Percentiles rank a stretch among this genome's conserved stretches.
phyloP scores from a whole-genome alignment of 2,113 vertebrate species.

The Passer montanus region DNA sequence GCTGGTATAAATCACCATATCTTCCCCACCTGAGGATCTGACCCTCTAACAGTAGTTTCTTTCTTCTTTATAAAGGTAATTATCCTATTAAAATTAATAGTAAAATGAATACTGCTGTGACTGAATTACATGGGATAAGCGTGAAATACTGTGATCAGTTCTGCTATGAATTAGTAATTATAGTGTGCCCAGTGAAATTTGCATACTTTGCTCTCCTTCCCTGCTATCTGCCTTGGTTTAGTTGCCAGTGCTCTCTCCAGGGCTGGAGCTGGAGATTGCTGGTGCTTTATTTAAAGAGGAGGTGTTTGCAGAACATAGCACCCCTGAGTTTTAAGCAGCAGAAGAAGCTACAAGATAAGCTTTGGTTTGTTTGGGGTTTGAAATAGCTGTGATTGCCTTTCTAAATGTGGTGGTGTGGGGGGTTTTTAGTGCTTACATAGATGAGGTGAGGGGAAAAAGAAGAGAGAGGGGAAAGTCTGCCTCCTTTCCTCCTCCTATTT shows the following conservation, averaged over 20 bases:
- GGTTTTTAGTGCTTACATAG: neutral
- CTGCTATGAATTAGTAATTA: constrained; percentile 46
- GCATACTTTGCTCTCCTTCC: neutral
- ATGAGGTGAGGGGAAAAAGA: neutral
- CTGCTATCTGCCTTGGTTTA: neutral
- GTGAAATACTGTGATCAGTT: constrained; percentile 51
- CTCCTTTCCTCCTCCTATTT: neutral
- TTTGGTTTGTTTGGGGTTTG: neutral
- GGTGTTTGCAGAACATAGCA: neutral
- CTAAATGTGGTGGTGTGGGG: neutral
- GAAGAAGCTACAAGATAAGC: neutral
- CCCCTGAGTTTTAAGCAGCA: neutral
- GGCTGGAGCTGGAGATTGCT: neutral
- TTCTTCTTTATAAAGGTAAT: constrained; percentile 55
- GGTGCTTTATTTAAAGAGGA: neutral
- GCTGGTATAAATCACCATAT: constrained; percentile 28
- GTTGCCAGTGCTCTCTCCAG: neutral
- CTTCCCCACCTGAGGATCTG: constrained; percentile 55
- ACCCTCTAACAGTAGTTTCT: neutral
- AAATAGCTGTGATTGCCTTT: neutral
- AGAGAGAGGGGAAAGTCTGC: neutral
- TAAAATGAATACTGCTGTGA: constrained; percentile 44
- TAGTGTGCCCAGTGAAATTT: neutral
- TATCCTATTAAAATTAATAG: constrained; percentile 60
- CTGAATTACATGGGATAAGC: constrained; percentile 48